Percentiles rank a stretch among this genome's conserved stretches.
These are phyloP conservation scores for Magallana angulata DNA, from an alignment of 1,140 invertebrate species.

Conservation along the genomic window DNA sequence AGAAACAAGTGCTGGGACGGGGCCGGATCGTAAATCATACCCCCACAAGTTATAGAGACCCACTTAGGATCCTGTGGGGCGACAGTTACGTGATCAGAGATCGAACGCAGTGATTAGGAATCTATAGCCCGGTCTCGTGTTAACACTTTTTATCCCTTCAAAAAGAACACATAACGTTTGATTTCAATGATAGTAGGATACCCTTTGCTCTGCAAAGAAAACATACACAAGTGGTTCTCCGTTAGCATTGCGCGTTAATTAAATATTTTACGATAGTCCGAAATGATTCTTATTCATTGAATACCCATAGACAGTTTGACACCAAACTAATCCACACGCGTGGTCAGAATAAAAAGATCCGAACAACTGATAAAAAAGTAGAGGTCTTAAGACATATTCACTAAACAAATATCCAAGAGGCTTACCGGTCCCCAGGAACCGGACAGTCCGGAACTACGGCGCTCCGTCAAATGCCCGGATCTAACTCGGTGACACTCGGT, in stretches of 20 bases:
- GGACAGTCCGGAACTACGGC: neutral
- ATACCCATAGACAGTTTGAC: neutral
- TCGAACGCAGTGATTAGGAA: neutral
- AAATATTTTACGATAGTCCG: neutral
- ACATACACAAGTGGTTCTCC: neutral
- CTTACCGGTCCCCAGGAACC: neutral
- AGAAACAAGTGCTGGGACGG: neutral
- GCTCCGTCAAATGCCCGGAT: neutral
- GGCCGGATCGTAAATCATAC: conserved; percentile 7
- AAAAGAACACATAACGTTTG: neutral
- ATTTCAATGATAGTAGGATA: neutral
- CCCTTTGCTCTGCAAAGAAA: too few species aligned
- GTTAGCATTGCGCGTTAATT: neutral
- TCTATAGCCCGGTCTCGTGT: neutral
- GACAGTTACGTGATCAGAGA: neutral
- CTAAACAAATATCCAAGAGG: neutral
- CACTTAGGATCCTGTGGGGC: neutral
- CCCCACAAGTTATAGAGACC: neutral
- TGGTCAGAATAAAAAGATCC: neutral
- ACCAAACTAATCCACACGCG: neutral
- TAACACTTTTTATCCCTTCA: neutral
- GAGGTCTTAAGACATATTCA: neutral
- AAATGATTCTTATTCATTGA: neutral
- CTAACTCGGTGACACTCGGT: neutral
- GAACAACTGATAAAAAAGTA: neutral